These are phyloP conservation scores for Dromaius novaehollandiae DNA, from an alignment of 2,113 vertebrate species.

Conservation along the genomic window DNA sequence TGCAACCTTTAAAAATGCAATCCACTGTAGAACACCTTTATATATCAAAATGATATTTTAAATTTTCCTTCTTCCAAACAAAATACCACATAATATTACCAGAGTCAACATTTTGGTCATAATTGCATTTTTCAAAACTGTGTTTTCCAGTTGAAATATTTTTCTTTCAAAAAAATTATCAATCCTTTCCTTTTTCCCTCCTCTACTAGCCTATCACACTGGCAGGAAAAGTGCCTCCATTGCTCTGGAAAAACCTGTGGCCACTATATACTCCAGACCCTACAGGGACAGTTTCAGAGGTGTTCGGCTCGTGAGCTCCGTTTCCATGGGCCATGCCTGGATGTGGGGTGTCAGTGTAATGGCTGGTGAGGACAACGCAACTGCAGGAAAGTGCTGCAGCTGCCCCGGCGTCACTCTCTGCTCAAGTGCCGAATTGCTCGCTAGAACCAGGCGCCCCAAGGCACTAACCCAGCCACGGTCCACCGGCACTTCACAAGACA, in stretches of 20 bases:
- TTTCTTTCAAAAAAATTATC: background rate
- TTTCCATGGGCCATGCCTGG: background rate
- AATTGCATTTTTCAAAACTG: background rate
- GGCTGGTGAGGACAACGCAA: background rate
- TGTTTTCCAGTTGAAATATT: background rate
- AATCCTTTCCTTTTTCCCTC: background rate
- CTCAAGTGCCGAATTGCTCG: background rate
- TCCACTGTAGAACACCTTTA: background rate
- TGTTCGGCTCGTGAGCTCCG: background rate
- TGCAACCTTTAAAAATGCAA: background rate
- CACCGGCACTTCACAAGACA: rapidly evolving
- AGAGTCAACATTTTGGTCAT: background rate
- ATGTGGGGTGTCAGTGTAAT: background rate
- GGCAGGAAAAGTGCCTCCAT: background rate
- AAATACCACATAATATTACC: background rate
- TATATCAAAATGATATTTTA: background rate
- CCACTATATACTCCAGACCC: rapidly evolving
- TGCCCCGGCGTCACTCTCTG: background rate
- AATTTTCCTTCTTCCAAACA: background rate
- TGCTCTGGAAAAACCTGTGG: background rate
- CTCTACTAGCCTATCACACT: background rate
- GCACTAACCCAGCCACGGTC: slow-evolving; percentile 9
- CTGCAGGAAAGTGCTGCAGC: background rate
- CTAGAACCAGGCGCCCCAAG: background rate
- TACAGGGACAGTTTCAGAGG: rapidly evolving